These are phyloP conservation scores for Coregonus sp. DNA, from an alignment of 2,797 vertebrate genomes.

Conservation along the genomic window DNA sequence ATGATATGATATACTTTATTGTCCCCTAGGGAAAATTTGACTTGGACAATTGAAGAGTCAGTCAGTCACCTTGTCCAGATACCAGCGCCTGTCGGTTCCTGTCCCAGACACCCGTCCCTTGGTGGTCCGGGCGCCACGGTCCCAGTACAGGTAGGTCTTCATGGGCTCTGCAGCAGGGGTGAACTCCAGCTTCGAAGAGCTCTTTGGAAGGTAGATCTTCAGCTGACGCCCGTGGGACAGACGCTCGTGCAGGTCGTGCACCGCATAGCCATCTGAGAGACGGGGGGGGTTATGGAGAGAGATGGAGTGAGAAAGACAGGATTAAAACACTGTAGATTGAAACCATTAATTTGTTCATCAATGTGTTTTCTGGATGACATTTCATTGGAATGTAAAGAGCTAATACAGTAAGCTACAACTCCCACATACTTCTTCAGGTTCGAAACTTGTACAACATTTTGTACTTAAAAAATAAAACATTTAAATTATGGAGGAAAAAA, in stretches of 20 bases:
- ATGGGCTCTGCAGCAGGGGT: slow-evolving; percentile 4
- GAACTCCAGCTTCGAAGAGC: slow-evolving; percentile 52
- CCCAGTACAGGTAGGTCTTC: slow-evolving; percentile 29
- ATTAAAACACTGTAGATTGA: not conserved
- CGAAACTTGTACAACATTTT: too few species aligned
- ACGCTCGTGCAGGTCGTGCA: slow-evolving; percentile 16
- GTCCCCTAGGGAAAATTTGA: not conserved
- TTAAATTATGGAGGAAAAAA: not conserved
- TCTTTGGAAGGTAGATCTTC: slow-evolving; percentile 59
- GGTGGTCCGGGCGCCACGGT: not conserved
- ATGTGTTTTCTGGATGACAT: too few species aligned
- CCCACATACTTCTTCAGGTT: too few species aligned
- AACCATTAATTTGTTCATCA: too few species aligned
- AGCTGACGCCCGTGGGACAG: slow-evolving; percentile 57
- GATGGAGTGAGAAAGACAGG: not conserved
- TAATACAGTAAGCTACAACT: too few species aligned
- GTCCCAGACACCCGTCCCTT: slow-evolving; percentile 51
- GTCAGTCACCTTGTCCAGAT: slow-evolving; percentile 54
- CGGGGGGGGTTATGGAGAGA: not conserved
- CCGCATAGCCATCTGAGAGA: not conserved
- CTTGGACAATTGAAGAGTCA: not conserved
- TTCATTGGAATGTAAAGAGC: too few species aligned
- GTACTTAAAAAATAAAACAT: too few species aligned
- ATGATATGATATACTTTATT: not conserved
- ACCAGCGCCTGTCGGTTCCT: slow-evolving; percentile 51